A percentile compares a stretch with the other conserved stretches of the same genome.
phyloP scores from a whole-genome alignment of 2,113 vertebrate species.

The Carassius auratus region DNA sequence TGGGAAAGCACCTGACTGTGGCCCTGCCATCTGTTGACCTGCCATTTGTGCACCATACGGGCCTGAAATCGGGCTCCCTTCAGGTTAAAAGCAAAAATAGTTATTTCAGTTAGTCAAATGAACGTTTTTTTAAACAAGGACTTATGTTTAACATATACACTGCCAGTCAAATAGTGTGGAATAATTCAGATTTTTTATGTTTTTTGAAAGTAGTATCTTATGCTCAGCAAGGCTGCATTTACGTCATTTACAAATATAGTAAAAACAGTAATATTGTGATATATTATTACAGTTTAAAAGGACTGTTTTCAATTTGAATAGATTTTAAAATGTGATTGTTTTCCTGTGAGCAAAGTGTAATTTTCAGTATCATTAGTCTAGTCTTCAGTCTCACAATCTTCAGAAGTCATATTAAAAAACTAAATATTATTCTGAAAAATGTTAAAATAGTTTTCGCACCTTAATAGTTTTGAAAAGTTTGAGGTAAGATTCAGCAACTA shows the following conservation, averaged over 20 bases:
- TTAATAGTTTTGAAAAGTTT: not conserved
- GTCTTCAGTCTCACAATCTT: not conserved
- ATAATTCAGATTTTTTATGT: not conserved
- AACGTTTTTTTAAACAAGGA: not conserved
- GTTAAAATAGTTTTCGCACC: not conserved
- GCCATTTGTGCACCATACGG: conserved; percentile 83
- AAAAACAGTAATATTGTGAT: not conserved
- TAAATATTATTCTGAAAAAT: not conserved
- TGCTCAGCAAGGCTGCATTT: too few relatives aligned
- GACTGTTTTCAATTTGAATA: not conserved
- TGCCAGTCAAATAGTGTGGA: not conserved
- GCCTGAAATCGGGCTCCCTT: conserved; percentile 63
- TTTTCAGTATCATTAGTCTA: not conserved
- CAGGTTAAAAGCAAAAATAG: not conserved
- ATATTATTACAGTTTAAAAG: too few relatives aligned
- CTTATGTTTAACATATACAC: not conserved
- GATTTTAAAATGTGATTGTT: not conserved
- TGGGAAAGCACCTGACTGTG: conserved; percentile 78
- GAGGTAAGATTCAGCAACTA: not conserved
- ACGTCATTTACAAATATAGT: too few relatives aligned
- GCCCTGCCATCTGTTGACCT: conserved; percentile 76
- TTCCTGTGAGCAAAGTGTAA: not conserved
- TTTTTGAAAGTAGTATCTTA: not conserved
- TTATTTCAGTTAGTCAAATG: not conserved
- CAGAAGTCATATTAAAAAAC: not conserved